A percentile compares a stretch with the other conserved stretches of the same genome.
Conservation (phyloP, 2,113 vertebrate species). For the Rana temporaria region DNA sequence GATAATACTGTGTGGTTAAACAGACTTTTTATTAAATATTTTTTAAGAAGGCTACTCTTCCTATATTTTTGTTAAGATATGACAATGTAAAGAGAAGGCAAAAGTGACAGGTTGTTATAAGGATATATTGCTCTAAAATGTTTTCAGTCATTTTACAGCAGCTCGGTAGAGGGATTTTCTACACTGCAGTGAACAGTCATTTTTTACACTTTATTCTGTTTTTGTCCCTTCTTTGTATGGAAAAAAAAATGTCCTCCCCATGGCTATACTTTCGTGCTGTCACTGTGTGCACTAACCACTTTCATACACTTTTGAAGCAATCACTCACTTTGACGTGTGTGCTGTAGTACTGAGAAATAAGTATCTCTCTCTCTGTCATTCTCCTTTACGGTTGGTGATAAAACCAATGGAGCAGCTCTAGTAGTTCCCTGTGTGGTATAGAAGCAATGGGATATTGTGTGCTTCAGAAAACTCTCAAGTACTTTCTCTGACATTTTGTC, state of each 20-base stretch:
- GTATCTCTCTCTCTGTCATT: background rate
- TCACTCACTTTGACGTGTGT: background rate
- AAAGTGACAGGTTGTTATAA: too few species aligned
- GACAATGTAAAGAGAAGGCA: too few species aligned
- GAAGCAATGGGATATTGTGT: too few species aligned
- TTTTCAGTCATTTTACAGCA: too few species aligned
- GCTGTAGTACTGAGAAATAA: background rate
- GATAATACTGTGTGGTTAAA: too few species aligned
- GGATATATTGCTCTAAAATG: too few species aligned
- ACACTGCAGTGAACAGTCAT: background rate
- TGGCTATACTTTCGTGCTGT: background rate
- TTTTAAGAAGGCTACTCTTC: too few species aligned
- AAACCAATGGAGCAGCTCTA: background rate
- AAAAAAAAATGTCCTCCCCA: background rate
- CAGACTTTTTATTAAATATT: too few species aligned
- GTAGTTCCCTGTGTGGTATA: too few species aligned
- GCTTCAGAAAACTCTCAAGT: too few species aligned
- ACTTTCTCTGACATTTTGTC: background rate
- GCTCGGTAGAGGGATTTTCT: background rate
- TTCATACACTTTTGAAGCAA: background rate
- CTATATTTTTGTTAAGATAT: too few species aligned
- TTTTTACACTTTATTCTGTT: background rate
- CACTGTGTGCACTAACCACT: background rate
- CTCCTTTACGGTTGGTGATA: background rate
- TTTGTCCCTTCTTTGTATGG: background rate